Evolutionary conservation across 2,113 vertebrate species (phyloP), one percentile per base, ranked within the genome.

Genomic region (Gopherus flavomarginatus): DNA sequence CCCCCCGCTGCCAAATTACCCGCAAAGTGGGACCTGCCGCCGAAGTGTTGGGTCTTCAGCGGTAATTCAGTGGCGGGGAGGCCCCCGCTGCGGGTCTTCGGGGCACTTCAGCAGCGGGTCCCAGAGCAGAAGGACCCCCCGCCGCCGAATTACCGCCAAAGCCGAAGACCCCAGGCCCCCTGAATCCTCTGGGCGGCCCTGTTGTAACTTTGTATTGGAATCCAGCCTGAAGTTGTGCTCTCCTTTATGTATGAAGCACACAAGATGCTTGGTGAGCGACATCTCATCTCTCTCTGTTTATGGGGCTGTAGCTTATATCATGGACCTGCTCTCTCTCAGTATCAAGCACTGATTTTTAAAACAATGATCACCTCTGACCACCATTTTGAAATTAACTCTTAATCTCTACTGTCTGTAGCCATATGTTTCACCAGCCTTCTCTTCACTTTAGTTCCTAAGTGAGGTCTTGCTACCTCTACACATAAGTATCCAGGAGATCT

Each of bases 281-380:
- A 6, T 38, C 3, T 91, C 50, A 17, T 65, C 2, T 38, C 42
- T 42, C 11, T 24, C 42, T 81, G 49, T 72, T 81, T 72, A 86
- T 12, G 88, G 84, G 42, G 59, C 22, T 44, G 44, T 2, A 50
- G 21, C 13, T 90, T 72, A 44, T 42, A 16, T 54, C 24, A 62
- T 52, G 16, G n/a, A 27, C 42, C 24, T 42, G 29, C 44, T 57
- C 53, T 89, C 17, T 17, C 79, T 81, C 31, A 11, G 2, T 69
- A 52, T 5, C 53, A 59, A 29, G 50, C 11, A 5, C 0, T 47
- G 24, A 47, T 78, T 44, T 77, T 78, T 47, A 78, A 0, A 24
- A 22, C 0, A 0, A 38, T 38, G 9, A 72, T 72, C 35, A 38
- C n/a, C 16, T n/a, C 65, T 69, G 65, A 38, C 4, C 17, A 21